phyloP scores from a whole-genome alignment of 1,140 invertebrate genomes.

The Magallana angulata region DNA sequence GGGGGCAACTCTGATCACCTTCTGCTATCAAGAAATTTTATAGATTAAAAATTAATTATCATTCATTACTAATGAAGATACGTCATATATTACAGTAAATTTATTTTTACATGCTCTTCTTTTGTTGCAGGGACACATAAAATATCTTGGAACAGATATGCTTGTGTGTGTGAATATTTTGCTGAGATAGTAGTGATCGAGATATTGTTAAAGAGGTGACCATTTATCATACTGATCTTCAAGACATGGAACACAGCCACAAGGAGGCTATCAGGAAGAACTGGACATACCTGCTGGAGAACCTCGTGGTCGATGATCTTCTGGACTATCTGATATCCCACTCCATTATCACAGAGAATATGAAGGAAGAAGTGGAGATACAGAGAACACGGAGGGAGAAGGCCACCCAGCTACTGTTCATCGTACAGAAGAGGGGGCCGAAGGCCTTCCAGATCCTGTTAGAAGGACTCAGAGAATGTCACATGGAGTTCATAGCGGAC shows the following conservation, averaged over 20 bases:
- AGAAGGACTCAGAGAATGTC: conserved; percentile 35
- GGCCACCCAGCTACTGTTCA: conserved; percentile 44
- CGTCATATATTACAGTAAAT: no score
- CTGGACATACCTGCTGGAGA: conserved; percentile 49
- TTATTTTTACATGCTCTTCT: no score
- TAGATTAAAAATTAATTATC: no score
- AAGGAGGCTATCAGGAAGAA: conserved; percentile 46
- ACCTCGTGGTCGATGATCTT: conserved; percentile 43
- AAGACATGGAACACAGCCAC: conserved; percentile 39
- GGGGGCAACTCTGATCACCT: no score
- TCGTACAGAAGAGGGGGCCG: conserved; percentile 41
- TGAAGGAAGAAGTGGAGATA: conserved; percentile 39
- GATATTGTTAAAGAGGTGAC: no score
- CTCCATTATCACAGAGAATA: conserved; percentile 35
- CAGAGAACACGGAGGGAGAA: conserved; percentile 24
- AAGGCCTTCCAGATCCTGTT: conserved; percentile 37
- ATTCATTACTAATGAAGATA: no score
- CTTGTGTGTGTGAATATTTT: no score
- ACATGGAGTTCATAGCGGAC: conserved; percentile 48
- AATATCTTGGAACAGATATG: no score
- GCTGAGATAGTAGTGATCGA: no score
- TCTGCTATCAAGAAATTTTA: no score
- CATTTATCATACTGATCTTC: no score
- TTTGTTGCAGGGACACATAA: no score
- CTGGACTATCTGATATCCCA: conserved; percentile 34